These are phyloP conservation scores for Daboia siamensis DNA, from an alignment of 2,113 vertebrate genomes.

Conservation along the genomic window DNA sequence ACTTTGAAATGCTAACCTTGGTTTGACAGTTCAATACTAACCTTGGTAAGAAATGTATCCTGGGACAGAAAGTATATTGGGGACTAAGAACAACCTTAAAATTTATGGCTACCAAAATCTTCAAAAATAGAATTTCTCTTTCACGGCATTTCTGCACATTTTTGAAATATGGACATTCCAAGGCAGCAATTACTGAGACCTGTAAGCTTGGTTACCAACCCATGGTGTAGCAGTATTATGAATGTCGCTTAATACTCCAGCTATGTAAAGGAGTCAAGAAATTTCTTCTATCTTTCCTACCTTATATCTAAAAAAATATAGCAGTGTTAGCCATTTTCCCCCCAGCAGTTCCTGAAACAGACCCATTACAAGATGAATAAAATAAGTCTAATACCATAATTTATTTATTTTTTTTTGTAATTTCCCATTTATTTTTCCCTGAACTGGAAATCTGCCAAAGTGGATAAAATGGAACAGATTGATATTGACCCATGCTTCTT, in stretches of 20 bases:
- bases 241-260: background rate
- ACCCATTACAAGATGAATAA: background rate
- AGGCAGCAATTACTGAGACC: background rate
- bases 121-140: background rate
- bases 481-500: background rate
- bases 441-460: background rate
- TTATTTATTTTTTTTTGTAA: background rate
- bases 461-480: background rate
- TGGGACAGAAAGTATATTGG: background rate
- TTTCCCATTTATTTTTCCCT: background rate
- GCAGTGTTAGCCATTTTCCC: background rate
- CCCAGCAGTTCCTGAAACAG: background rate
- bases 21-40: too few relatives aligned
- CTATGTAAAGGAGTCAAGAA: background rate
- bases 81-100: background rate
- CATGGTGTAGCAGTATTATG: background rate
- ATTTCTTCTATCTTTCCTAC: background rate
- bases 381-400: background rate
- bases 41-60: background rate
- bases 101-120: constrained; percentile 5
- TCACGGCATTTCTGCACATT: background rate
- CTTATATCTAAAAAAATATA: background rate
- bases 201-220: background rate
- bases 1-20: too few relatives aligned
- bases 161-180: background rate